Percentiles rank a stretch among this genome's conserved stretches.
phyloP scores from a whole-genome alignment of 2,113 vertebrate species.

The Apistogramma diplotaenia region DNA sequence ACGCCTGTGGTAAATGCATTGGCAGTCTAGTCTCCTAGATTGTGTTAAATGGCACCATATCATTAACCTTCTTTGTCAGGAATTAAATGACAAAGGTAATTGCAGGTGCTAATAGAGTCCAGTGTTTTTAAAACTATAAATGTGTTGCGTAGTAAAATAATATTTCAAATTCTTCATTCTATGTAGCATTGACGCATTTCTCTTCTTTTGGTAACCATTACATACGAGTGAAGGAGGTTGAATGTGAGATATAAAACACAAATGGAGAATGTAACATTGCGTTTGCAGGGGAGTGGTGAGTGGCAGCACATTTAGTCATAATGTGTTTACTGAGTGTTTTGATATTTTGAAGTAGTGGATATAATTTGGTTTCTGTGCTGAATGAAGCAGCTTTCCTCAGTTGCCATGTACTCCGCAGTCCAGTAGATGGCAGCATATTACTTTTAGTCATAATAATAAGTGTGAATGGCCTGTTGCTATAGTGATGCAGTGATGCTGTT shows the following conservation, averaged over 20 bases:
- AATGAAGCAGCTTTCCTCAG: neutral
- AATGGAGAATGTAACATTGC: no score
- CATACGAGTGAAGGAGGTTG: no score
- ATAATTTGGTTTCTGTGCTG: neutral
- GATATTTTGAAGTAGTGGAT: neutral
- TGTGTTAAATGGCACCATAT: neutral
- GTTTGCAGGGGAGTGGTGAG: no score
- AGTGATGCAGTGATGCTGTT: constrained; percentile 60
- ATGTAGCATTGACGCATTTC: no score
- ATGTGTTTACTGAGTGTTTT: neutral
- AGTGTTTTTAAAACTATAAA: no score
- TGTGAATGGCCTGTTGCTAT: constrained; percentile 54
- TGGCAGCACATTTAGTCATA: no score
- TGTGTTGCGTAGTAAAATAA: no score
- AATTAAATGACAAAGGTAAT: neutral
- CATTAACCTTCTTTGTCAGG: neutral
- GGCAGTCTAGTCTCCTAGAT: neutral
- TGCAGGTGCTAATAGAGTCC: neutral
- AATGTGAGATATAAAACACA: no score
- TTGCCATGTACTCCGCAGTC: neutral
- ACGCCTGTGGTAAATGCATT: neutral
- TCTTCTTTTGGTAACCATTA: no score
- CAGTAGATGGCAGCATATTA: constrained; percentile 63
- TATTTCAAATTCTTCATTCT: no score
- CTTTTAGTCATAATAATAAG: neutral